Conservation (phyloP, 2,113 vertebrate genomes). For the Thermophis baileyi region DNA sequence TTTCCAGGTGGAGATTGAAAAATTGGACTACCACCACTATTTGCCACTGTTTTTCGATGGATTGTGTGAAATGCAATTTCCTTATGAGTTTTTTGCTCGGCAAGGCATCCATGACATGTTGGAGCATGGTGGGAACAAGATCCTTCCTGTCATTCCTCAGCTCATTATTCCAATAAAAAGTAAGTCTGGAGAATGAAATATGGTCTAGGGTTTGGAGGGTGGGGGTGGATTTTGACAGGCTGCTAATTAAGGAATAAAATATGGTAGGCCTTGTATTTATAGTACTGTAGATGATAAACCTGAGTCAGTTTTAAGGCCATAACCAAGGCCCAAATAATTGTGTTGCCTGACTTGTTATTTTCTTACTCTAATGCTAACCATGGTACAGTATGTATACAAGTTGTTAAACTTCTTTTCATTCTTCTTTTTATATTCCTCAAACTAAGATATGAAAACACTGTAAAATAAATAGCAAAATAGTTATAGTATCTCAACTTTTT, state of each 20-base stretch:
- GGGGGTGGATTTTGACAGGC: slow-evolving; percentile 17
- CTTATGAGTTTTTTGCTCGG: slow-evolving; percentile 89
- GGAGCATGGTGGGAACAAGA: slow-evolving; percentile 87
- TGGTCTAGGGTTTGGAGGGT: slow-evolving; percentile 2
- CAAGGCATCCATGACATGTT: slow-evolving; percentile 92
- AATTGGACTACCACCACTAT: slow-evolving; percentile 88
- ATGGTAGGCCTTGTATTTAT: neutral
- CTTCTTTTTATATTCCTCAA: neutral
- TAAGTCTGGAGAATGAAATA: slow-evolving; percentile 66
- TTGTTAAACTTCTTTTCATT: slow-evolving; percentile 16
- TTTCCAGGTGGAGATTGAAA: slow-evolving; percentile 86
- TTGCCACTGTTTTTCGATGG: slow-evolving; percentile 94
- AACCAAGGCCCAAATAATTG: slow-evolving; percentile 16
- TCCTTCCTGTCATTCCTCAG: slow-evolving; percentile 88
- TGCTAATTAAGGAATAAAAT: slow-evolving; percentile 45
- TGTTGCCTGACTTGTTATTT: neutral
- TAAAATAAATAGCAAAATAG: neutral
- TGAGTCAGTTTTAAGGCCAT: slow-evolving; percentile 1
- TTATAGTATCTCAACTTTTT: neutral
- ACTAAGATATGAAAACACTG: neutral
- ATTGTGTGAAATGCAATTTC: slow-evolving; percentile 85
- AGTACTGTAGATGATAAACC: neutral
- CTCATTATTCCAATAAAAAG: slow-evolving; percentile 94
- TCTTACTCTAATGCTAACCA: neutral
- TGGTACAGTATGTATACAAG: slow-evolving; percentile 25